These are phyloP conservation scores for Hemibagrus wyckioides DNA, from an alignment of 2,113 vertebrate species.

Conservation along the genomic window DNA sequence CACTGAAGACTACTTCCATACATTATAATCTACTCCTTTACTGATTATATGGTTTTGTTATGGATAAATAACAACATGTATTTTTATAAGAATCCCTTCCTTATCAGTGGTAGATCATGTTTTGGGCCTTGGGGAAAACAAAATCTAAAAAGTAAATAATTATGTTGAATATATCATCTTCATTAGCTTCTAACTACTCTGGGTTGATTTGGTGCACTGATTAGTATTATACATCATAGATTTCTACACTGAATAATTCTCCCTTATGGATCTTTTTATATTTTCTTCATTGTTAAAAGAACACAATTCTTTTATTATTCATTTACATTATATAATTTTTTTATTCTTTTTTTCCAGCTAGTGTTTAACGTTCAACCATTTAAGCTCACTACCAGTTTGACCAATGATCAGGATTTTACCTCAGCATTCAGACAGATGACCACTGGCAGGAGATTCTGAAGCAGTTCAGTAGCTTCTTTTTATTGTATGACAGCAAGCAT, in stretches of 20 bases:
- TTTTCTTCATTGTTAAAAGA: background rate
- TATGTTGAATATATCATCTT: background rate
- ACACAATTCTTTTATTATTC: background rate
- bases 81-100: background rate
- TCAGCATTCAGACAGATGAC: background rate
- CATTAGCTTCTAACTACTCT: background rate
- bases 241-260: background rate
- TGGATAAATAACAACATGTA: background rate
- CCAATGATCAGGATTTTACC: background rate
- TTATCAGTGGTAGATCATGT: background rate
- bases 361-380: background rate
- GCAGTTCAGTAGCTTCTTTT: background rate
- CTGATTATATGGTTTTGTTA: background rate
- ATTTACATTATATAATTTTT: background rate
- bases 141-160: background rate
- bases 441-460: background rate
- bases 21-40: background rate
- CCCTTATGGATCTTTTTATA: background rate
- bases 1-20: background rate
- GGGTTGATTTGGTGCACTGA: background rate
- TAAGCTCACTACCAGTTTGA: background rate
- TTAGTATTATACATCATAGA: background rate
- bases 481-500: background rate
- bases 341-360: background rate
- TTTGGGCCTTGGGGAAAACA: background rate